A percentile compares a stretch with the other conserved stretches of the same genome.
Conservation (phyloP, 2,888 invertebrate genomes). For the Epirrita christyi region DNA sequence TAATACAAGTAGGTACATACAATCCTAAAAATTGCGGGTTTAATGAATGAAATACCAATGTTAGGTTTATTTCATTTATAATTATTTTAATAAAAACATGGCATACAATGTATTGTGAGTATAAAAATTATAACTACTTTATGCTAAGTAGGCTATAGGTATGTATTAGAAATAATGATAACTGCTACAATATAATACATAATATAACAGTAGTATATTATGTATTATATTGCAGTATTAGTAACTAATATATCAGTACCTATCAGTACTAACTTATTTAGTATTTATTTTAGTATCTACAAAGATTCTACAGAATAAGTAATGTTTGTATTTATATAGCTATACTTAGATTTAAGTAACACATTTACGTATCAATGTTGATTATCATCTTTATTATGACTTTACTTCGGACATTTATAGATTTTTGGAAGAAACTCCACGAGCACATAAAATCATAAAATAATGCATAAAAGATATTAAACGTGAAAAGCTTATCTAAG, state of each 20-base stretch:
- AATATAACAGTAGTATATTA: too few relatives aligned
- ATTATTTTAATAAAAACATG: constrained; percentile 59
- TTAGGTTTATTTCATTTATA: constrained; percentile 2
- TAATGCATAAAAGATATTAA: neutral
- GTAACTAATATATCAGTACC: neutral
- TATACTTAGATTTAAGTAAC: neutral
- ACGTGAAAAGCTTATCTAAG: neutral
- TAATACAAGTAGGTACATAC: too few relatives aligned
- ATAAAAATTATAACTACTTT: constrained; percentile 45
- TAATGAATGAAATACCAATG: neutral
- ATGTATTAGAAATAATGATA: constrained; percentile 1
- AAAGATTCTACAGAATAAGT: too few relatives aligned
- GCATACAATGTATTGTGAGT: constrained; percentile 70
- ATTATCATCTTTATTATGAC: constrained; percentile 66
- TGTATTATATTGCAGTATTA: too few relatives aligned
- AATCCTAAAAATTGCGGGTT: too few relatives aligned
- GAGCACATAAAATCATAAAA: neutral
- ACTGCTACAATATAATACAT: neutral
- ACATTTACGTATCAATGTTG: too few relatives aligned
- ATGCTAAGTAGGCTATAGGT: constrained; percentile 7
- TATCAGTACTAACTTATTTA: neutral
- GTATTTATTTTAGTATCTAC: too few relatives aligned
- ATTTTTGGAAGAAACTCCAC: constrained; percentile 1
- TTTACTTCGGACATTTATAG: constrained; percentile 66
- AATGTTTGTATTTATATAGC: too few relatives aligned